These are phyloP conservation scores for Ptyas mucosa DNA, from an alignment of 2,113 vertebrate species.

Conservation along the genomic window DNA sequence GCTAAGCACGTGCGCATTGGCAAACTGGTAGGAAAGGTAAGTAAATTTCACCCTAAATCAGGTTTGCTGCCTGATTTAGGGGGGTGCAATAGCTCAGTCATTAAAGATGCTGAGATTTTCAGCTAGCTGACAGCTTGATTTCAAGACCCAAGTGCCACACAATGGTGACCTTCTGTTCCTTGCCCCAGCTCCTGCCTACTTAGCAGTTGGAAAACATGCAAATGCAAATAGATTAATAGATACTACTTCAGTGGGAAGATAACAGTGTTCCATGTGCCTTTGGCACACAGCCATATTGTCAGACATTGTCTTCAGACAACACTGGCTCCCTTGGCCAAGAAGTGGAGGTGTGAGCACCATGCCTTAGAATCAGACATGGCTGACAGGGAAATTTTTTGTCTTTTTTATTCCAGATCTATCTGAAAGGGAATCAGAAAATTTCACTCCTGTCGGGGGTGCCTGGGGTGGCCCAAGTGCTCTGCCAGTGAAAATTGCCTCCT, in stretches of 20 bases:
- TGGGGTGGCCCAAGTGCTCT: no score
- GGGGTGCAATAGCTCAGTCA: not conserved
- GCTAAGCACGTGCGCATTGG: no score
- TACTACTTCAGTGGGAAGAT: not conserved
- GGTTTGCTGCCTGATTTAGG: not conserved
- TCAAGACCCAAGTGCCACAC: not conserved
- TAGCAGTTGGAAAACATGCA: not conserved
- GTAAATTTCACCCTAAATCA: no score
- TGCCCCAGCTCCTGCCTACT: not conserved
- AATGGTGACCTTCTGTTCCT: not conserved
- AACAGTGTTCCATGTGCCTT: not conserved
- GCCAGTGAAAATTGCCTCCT: no score
- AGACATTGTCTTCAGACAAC: not conserved
- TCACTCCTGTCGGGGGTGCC: no score
- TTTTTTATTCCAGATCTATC: not conserved
- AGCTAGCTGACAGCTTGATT: not conserved
- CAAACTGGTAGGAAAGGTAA: no score
- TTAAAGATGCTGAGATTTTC: not conserved
- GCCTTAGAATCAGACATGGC: not conserved
- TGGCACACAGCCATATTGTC: not conserved
- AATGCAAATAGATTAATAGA: not conserved
- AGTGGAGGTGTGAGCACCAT: not conserved
- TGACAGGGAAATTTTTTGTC: not conserved
- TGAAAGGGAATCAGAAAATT: not conserved
- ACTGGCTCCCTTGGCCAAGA: not conserved